Base-by-base conservation (phyloP, 2,797 vertebrate genomes). In the Microcaecilia unicolor region DNA sequence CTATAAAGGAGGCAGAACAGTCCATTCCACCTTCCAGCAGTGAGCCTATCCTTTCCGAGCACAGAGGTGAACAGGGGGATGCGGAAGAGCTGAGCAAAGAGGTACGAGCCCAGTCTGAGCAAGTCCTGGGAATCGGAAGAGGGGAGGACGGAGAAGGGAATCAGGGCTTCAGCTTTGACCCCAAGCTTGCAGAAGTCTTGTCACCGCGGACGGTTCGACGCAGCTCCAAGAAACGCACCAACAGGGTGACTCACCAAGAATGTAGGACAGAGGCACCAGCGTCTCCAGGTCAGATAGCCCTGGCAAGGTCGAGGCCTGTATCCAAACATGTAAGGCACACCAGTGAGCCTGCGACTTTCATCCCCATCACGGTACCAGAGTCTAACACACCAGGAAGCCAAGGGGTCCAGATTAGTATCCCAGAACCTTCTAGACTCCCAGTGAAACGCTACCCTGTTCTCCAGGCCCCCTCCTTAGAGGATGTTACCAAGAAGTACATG, bases 21-120 rank as follows among this genome's bases (percentile, higher is more conserved):
- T 36, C 65, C 14, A 89, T 97, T 41, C 88, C 79, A 6, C 89
- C 95, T 0, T 97, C 92, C 44, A 96, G 82, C 76, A 98, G 96
- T 1, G 96, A 99, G 44, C 96, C 95, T 42, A 92, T 92, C 61
- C 79, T 98, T 18, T 90, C 79, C 0, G 88, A 94, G 31, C 86
- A 86, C 38, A 76, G 83, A 24, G 76, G 74, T 2, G 68, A 63
- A 2, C 49, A 67, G 1, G 79, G 76, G 58, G 79, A 80, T 30
- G 37, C 72, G 11, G 76, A 78, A 27, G 61, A 42, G 20, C 13
- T 51, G n/a, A 34, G 51, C 21, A 52, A 29, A 19, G 36, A 61
- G 4, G 35, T 20, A 37, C 57, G 55, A 25, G 80, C 88, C 2
- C 76, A 74, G 21, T 88, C 89, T 0, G 88, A 91, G 11, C 50